phyloP scores from a whole-genome alignment of 2,888 invertebrate genomes.

The Hecatera dysodea region DNA sequence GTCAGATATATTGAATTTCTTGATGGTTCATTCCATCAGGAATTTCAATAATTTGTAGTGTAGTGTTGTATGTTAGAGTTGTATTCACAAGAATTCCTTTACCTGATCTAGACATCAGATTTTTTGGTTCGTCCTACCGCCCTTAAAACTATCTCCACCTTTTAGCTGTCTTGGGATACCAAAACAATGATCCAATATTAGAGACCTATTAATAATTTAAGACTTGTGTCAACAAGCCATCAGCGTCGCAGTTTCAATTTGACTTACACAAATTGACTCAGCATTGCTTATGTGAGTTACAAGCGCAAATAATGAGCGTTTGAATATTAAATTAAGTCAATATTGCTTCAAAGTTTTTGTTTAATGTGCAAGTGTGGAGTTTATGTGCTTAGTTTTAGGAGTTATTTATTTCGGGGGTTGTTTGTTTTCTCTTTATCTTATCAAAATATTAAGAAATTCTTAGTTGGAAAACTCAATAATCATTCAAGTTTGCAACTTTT shows the following conservation, averaged over 20 bases:
- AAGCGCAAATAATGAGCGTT: conserved; percentile 37
- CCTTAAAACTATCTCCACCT: no score
- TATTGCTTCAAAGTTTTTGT: conserved; percentile 20
- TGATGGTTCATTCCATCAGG: background rate
- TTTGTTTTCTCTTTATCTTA: no score
- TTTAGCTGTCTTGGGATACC: no score
- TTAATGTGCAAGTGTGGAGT: conserved; percentile 11
- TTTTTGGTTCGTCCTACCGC: no score
- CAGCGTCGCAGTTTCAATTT: conserved; percentile 30
- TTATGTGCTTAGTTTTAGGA: background rate
- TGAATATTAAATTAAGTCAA: conserved; percentile 38
- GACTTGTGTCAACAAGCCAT: conserved; percentile 28
- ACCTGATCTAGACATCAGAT: no score
- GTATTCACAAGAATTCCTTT: background rate
- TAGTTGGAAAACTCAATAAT: no score
- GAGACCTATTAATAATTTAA: conserved; percentile 23
- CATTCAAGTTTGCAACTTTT: no score
- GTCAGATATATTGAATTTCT: background rate
- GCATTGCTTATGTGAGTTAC: conserved; percentile 27
- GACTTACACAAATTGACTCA: conserved; percentile 27
- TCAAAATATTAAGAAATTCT: no score
- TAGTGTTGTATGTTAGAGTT: no score
- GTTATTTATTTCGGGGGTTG: background rate
- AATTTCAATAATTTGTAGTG: no score
- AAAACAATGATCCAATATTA: conserved; percentile 15